Evolutionary conservation across 2,113 vertebrate genomes (phyloP).

Genomic region (Neotoma lepida): DNA sequence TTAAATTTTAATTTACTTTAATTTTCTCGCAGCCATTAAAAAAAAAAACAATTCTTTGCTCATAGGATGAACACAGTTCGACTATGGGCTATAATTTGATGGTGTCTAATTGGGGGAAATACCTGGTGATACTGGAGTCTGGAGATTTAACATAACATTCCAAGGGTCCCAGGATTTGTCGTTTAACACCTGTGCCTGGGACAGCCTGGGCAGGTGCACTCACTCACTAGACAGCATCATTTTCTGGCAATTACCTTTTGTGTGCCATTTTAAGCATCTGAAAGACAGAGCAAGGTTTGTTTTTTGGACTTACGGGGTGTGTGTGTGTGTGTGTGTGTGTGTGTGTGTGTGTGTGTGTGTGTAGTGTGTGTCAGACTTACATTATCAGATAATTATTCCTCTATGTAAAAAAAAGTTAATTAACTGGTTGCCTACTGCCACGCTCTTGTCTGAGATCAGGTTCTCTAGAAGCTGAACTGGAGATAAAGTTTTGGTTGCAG

Average conservation of each 20-base stretch:
- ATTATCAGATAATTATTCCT: not conserved
- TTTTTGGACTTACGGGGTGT: not conserved
- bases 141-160: not conserved
- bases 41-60: slow-evolving; percentile 1
- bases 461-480: not conserved
- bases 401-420: not conserved
- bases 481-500: not conserved
- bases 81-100: not conserved
- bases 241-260: not conserved
- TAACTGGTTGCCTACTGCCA: not conserved
- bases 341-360: not conserved
- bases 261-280: not conserved
- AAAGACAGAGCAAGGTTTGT: slow-evolving; percentile 3
- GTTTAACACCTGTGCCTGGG: not conserved
- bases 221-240: not conserved
- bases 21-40: not conserved
- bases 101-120: not conserved
- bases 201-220: not conserved
- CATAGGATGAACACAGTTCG: not conserved
- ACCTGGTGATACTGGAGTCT: not conserved
- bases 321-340: not conserved
- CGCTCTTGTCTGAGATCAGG: not conserved
- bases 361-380: not conserved
- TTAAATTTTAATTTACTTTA: not conserved
- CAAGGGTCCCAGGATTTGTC: not conserved